A percentile compares a stretch with the other conserved stretches of the same genome.
phyloP scores from a whole-genome alignment of 2,797 vertebrate genomes.

The Menidia menidia region DNA sequence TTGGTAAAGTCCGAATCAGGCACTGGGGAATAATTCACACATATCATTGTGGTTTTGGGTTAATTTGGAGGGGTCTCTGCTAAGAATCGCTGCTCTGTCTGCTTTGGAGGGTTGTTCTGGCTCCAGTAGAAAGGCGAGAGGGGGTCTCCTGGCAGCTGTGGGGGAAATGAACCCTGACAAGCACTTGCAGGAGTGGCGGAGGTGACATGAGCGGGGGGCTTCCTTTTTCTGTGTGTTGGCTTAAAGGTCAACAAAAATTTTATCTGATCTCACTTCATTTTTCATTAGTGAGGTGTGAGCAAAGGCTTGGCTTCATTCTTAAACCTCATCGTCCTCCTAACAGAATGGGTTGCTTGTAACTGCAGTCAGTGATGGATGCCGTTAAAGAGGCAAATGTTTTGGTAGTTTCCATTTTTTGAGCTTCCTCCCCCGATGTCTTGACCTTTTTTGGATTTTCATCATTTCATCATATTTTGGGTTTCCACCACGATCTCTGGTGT shows the following conservation, averaged over 20 bases:
- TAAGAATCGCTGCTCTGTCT: constrained; percentile 77
- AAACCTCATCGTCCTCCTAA: constrained; percentile 30
- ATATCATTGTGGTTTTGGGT: constrained; percentile 45
- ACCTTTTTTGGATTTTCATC: constrained; percentile 40
- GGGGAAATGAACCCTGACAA: constrained; percentile 78
- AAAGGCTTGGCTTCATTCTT: constrained; percentile 47
- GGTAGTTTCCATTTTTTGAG: constrained; percentile 38
- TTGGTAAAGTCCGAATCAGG: constrained; percentile 37
- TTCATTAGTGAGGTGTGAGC: constrained; percentile 74
- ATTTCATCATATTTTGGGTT: constrained; percentile 38
- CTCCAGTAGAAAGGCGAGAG: constrained; percentile 75
- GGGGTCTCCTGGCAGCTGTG: constrained; percentile 72
- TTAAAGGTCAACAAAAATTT: constrained; percentile 57
- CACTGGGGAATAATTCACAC: constrained; percentile 59
- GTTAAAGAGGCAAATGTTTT: constrained; percentile 53
- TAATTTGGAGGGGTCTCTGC: constrained; percentile 34
- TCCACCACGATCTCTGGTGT: constrained; percentile 27
- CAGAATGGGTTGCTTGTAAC: constrained; percentile 65
- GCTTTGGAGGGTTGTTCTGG: constrained; percentile 58
- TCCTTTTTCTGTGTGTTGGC: constrained; percentile 70
- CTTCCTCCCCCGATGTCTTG: constrained; percentile 41
- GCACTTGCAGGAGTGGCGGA: constrained; percentile 71
- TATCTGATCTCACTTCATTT: constrained; percentile 85
- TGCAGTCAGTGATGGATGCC: constrained; percentile 43
- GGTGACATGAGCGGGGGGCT: constrained; percentile 70